phyloP scores from a whole-genome alignment of 1,140 invertebrate species.

The Leptinotarsa defecta region DNA sequence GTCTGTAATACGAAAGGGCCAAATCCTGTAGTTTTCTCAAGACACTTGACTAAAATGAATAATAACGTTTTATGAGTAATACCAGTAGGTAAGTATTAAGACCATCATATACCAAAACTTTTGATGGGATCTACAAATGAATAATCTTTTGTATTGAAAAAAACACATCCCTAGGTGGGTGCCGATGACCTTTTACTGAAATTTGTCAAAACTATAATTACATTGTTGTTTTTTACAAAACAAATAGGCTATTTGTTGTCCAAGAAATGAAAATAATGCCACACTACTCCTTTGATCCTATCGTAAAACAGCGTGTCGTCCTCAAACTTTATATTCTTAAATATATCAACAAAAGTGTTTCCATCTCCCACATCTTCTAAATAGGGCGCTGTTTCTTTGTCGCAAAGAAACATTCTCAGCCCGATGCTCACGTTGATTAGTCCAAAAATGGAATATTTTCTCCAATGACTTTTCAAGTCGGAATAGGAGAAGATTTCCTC shows the following conservation, averaged over 20 bases:
- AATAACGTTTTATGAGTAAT: no score
- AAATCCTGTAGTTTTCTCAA: no score
- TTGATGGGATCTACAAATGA: no score
- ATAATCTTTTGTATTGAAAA: no score
- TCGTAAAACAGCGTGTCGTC: constrained; percentile 19
- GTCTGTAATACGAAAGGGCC: no score
- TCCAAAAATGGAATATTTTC: constrained; percentile 51
- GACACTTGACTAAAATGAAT: no score
- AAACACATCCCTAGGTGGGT: no score
- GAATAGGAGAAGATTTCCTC: constrained; percentile 57
- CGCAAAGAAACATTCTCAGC: constrained; percentile 22
- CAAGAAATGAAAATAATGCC: constrained; percentile 17
- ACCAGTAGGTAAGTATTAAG: no score
- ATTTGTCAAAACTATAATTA: no score
- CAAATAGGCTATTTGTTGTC: neutral
- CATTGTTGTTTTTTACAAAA: no score
- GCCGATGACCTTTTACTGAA: no score
- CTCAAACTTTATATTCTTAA: neutral
- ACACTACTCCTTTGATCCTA: constrained; percentile 26
- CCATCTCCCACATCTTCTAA: constrained; percentile 15
- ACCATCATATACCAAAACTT: no score
- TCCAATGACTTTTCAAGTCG: constrained; percentile 56
- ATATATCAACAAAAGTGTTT: constrained; percentile 19
- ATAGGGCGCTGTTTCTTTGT: constrained; percentile 25
- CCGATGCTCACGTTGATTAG: constrained; percentile 40